Evolutionary conservation across 1,140 invertebrate genomes (phyloP), one percentile per base, ranked within the genome.

Genomic region (Neodiprion lecontei): DNA sequence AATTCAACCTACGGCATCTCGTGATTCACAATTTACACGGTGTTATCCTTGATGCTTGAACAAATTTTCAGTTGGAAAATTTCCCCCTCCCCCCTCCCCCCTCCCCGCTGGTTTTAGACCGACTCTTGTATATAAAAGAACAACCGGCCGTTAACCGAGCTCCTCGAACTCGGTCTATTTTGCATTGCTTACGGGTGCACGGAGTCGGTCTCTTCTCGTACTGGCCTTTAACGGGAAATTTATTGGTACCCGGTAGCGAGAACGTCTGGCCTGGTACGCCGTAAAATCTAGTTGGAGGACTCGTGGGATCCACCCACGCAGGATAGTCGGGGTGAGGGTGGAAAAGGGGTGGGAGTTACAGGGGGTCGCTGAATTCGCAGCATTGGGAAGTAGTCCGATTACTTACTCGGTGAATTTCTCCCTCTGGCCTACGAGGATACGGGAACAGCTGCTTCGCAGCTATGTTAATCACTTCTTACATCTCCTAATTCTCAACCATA

Each of bases 351-450:
- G 28, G 1, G 28, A 40, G 28, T 40, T 61, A 61, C 53, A 61
- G 53, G 53, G 53, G 53, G 11, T 61, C 53, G 53, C 11, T 61
- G 53, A 61, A 61, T 61, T 61, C 53, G 53, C n/a, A 61, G 53
- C 53, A 61, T 61, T 9, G 53, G 53, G 53, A 61, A 61, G 53
- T 61, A 17, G 11, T 61, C 53, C 53, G 53, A 61, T 61, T 61
- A 61, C 53, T 61, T 80, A 82, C 80, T 79, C 79, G 77, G 76
- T 72, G 75, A 72, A 74, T 73, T 77, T 78, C 65, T 17, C 76
- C 76, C 69, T 66, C 73, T 66, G 70, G 67, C 67, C 69, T 61
- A 69, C 74, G 67, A 49, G 70, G 77, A 77, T n/a, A 9, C 11
- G 53, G 53, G 4, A 17, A 9, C 28, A 40, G 28, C 28, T 40